A percentile compares a stretch with the other conserved stretches of the same genome.
phyloP scores from a whole-genome alignment of 2,888 invertebrate species.

The Cryptops parisi region DNA sequence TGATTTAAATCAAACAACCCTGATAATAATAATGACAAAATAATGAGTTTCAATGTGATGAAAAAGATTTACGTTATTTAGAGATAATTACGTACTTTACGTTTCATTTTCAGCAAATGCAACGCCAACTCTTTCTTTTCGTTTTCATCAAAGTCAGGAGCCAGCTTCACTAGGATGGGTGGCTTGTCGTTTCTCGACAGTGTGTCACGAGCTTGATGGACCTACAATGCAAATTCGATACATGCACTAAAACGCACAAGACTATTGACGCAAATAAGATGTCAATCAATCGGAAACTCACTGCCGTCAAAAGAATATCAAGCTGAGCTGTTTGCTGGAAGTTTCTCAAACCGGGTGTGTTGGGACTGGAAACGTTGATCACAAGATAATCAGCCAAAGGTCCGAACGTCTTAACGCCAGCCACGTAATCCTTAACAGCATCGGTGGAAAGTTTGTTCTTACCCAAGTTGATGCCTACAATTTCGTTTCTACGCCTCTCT shows the following conservation, averaged over 20 bases:
- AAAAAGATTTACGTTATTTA: constrained; percentile 21
- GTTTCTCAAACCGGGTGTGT: constrained; percentile 77
- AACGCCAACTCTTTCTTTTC: constrained; percentile 68
- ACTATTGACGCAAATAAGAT: too few species aligned
- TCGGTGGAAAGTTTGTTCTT: constrained; percentile 75
- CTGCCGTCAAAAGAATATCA: constrained; percentile 46
- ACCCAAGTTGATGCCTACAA: constrained; percentile 88
- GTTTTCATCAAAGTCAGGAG: constrained; percentile 66
- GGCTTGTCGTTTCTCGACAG: constrained; percentile 37
- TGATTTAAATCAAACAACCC: too few species aligned
- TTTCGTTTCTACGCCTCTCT: constrained; percentile 34
- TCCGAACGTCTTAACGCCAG: constrained; percentile 69
- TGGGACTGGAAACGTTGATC: constrained; percentile 92
- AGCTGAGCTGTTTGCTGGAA: constrained; percentile 66
- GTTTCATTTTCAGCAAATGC: constrained; percentile 34
- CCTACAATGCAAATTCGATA: too few species aligned
- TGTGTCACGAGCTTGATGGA: constrained; percentile 43
- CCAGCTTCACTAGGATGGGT: constrained; percentile 82
- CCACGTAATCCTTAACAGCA: constrained; percentile 63
- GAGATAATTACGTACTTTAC: background rate
- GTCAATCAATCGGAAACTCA: constrained; percentile 29
- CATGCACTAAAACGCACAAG: too few species aligned
- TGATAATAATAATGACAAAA: too few species aligned
- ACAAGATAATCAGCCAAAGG: constrained; percentile 86
- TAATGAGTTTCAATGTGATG: too few species aligned